These are phyloP conservation scores for Porites evermanni DNA, from an alignment of 92 coral and sea anemone species.

Conservation along the genomic window DNA sequence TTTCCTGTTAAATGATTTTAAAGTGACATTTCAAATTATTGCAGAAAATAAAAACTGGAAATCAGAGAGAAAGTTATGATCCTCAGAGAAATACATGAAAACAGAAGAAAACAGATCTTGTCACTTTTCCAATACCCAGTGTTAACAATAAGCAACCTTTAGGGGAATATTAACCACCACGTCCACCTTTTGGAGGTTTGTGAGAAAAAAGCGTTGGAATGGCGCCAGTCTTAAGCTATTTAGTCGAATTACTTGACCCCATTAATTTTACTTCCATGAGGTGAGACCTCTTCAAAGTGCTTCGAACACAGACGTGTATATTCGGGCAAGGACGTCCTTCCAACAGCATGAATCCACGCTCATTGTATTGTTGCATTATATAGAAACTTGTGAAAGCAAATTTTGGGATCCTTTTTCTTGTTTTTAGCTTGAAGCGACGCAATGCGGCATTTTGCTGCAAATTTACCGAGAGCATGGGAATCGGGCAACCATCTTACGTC, in stretches of 20 bases:
- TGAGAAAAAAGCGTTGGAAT: slow-evolving; percentile 41
- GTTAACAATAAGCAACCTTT: too few species aligned
- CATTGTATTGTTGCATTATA: not conserved
- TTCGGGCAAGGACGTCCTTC: slow-evolving; percentile 35
- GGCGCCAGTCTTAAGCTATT: slow-evolving; percentile 33
- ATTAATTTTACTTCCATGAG: not conserved
- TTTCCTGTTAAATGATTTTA: too few species aligned
- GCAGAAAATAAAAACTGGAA: too few species aligned
- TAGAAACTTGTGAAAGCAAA: slow-evolving; percentile 4
- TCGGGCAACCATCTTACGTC: too few species aligned
- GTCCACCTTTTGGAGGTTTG: slow-evolving; percentile 22
- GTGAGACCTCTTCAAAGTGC: slow-evolving; percentile 14
- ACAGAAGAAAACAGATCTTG: fast-evolving
- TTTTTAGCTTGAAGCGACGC: slow-evolving; percentile 1
- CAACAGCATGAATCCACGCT: slow-evolving; percentile 18
- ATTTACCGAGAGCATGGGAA: too few species aligned
- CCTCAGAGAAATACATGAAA: too few species aligned
- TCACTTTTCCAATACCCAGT: not conserved
- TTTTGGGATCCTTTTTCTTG: not conserved
- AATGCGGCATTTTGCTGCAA: not conserved
- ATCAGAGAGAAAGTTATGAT: too few species aligned
- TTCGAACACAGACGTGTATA: slow-evolving; percentile 29
- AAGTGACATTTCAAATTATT: too few species aligned
- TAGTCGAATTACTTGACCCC: slow-evolving; percentile 22
- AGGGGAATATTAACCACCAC: not conserved